Base-by-base conservation (phyloP, 2,797 vertebrate genomes). In the Xenops minutus region DNA sequence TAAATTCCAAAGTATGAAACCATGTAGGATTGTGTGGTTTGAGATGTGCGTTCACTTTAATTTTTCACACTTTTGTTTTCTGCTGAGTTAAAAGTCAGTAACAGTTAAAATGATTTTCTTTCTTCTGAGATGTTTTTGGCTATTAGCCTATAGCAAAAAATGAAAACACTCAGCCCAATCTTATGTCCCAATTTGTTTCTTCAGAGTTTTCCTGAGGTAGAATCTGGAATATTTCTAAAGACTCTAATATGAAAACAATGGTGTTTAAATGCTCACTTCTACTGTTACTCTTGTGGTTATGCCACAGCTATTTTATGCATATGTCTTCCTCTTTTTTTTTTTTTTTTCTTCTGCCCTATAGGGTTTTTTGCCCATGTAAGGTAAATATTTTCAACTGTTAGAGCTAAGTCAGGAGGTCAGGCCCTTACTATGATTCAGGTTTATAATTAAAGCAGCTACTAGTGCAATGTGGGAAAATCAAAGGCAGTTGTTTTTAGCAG, bases 351-450 rank as follows among this genome's bases (percentile, higher is more conserved):
- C 59, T 91, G 81, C 74, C 43, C 61, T 29, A 4, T 69, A 63
- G 49, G 17, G 7, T 49, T 93, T 95, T 96, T 92, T 97, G 94
- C 74, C 97, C 97, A 79, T 97, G 93, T 97, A 97, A 97, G 97
- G 97, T 95, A 96, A 96, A 85, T 56, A 75, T 73, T 95, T 94
- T 71, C 39, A 92, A 26, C 67, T 67, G 67, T 88, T 88, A 39
- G 0, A 73, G 66, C 52, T 52, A 74, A 91, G 76, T n/a, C 43
- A 92, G 82, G 46, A 95, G 95, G 73, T 56, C 17, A 76, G 84
- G 88, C 77, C 79, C 59, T 85, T 94, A 85, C 46, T 96, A 52
- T 75, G 80, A 67, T 46, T 85, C 71, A 46, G 49, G 30, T 67
- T 95, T 90, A 39, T 91, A 85, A 73, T 79, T 84, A 76, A 92